These are phyloP conservation scores for Drosophila parthenogenetica DNA, from an alignment of 2,888 invertebrate genomes.

Conservation along the genomic window DNA sequence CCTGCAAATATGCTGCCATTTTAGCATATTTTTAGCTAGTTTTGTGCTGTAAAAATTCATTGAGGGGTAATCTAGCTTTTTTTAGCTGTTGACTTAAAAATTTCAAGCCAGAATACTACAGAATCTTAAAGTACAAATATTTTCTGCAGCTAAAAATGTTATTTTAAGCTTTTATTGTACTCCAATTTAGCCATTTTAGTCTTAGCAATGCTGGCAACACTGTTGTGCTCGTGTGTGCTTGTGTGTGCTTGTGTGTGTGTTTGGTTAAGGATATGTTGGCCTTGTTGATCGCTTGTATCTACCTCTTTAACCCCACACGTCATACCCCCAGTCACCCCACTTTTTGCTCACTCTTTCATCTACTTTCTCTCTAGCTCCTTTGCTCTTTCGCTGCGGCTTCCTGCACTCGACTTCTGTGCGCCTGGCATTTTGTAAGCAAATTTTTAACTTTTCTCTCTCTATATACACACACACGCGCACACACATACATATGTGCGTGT, in stretches of 20 bases:
- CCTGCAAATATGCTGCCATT: background rate
- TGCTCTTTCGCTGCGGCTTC: slow-evolving; percentile 2
- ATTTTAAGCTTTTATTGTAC: background rate
- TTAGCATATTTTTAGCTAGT: background rate
- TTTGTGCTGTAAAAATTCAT: background rate
- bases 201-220: background rate
- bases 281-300: slow-evolving; percentile 44
- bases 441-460: slow-evolving; percentile 66
- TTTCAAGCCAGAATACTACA: too few species aligned
- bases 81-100: too few species aligned
- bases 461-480: slow-evolving; percentile 26
- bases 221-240: slow-evolving; percentile 7
- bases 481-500: slow-evolving; percentile 1
- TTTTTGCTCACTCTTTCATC: background rate
- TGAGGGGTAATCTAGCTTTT: too few species aligned
- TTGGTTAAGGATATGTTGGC: slow-evolving; percentile 32
- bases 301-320: background rate
- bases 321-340: background rate
- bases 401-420: slow-evolving; percentile 60
- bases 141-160: too few species aligned
- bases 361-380: slow-evolving; percentile 3
- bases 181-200: background rate
- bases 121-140: too few species aligned
- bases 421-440: slow-evolving; percentile 77
- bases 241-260: slow-evolving; percentile 6